Base-by-base conservation (phyloP, 2,113 vertebrate species). In the Plotosus lineatus region DNA sequence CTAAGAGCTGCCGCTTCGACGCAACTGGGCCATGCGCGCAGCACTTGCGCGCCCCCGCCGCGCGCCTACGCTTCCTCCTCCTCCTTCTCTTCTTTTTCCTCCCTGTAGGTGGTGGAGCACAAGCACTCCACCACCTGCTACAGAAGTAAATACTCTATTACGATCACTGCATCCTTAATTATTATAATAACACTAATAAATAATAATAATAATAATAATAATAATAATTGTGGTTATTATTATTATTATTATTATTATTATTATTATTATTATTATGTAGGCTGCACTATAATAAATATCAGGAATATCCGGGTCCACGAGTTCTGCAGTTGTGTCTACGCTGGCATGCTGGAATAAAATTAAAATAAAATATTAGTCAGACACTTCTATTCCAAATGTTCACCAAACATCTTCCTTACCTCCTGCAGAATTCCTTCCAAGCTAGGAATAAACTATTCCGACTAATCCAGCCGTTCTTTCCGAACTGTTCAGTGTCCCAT, bases 21-120 rank as follows among this genome's bases (percentile, higher is more conserved):
- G 69, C 46, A 51, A 51, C 69, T 51, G 69, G 69, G 69, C 46
- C 69, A 51, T 36, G 69, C 33, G 69, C 46, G 46, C 69, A 28
- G n/a, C 6, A 50, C 15, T n/a, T 72, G 69, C 69, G 69, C 69
- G 69, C 46, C 26, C 68, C 46, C 69, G 69, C 8, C 19, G 69
- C 69, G 69, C 46, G 46, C 69, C 17, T 36, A 26, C 69, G 50
- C 69, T 31, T 44, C 65, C 2, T 26, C 40, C 5, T 66, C 63
- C 2, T 42, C 38, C 23, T 44, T 40, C 40, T 28, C 40, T 17
- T 21, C 2, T n/a, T 28, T n/a, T 17, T 21, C 2, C 66, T 28
- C 21, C 40, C 65, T 42, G 21, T 42, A 9, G 5, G 21, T 42
- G 17, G 36, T 21, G 11, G 10, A 48, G 12, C 14, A 23, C 14